Conservation (phyloP, 2,888 invertebrate genomes). For the Microctonus brassicae region DNA sequence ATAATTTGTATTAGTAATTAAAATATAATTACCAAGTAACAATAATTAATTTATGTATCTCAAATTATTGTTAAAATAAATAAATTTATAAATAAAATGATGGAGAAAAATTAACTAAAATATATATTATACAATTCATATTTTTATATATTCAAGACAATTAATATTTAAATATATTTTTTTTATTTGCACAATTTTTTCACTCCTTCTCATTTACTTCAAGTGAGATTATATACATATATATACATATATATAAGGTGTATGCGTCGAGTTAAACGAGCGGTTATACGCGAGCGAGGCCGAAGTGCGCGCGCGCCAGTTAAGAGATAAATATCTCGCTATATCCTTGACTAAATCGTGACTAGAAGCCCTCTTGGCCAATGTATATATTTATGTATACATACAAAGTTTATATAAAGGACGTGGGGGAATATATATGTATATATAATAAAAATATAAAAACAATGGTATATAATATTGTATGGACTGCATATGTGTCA, state of each 20-base stretch:
- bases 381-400: conserved; percentile 18
- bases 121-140: not conserved
- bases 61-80: not conserved
- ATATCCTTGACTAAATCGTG: conserved; percentile 69
- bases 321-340: conserved; percentile 39
- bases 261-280: conserved; percentile 43
- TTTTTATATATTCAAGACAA: no score
- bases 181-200: not conserved
- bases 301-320: not conserved
- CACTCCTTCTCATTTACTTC: not conserved
- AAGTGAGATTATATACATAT: not conserved
- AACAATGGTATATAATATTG: no score
- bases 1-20: conserved; percentile 21
- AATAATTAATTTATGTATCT: conserved; percentile 31
- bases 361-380: conserved; percentile 59
- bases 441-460: not conserved
- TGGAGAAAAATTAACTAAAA: not conserved
- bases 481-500: no score
- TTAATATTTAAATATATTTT: not conserved
- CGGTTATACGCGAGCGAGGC: conserved; percentile 18
- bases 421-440: no score
- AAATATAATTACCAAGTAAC: conserved; percentile 14
- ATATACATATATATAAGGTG: not conserved
- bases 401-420: not conserved
- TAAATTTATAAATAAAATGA: not conserved